These are phyloP conservation scores for Hanleya hanleyi DNA, from an alignment of 2,888 invertebrate genomes.

Conservation along the genomic window DNA sequence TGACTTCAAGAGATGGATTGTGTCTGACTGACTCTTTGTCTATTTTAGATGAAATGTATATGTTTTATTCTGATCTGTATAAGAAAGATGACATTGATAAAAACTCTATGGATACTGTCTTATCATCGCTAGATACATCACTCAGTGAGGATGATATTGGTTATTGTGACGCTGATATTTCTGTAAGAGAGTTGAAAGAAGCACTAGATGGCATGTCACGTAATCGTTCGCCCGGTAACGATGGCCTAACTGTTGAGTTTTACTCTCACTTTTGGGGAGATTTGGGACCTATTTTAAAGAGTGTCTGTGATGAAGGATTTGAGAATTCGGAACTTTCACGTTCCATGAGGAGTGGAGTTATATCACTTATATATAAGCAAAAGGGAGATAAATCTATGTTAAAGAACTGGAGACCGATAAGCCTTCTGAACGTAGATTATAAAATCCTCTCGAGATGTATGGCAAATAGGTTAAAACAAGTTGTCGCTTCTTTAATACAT, in stretches of 20 bases:
- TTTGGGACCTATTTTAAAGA: neutral
- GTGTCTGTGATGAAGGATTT: neutral
- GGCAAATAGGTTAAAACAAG: neutral
- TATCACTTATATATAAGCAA: neutral
- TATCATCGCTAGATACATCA: neutral
- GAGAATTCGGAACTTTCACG: neutral
- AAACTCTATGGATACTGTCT: neutral
- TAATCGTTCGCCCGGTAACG: neutral
- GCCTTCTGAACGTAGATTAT: neutral
- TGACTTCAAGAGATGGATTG: neutral
- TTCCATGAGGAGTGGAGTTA: neutral
- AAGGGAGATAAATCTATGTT: neutral
- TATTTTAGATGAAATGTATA: neutral
- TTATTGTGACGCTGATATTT: neutral
- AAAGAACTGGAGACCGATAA: conserved; percentile 3
- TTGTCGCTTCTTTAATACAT: neutral
- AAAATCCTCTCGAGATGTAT: neutral
- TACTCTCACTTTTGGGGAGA: neutral
- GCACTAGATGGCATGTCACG: neutral
- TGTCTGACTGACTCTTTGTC: neutral
- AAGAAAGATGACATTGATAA: neutral
- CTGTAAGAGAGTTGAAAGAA: neutral
- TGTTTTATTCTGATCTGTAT: neutral
- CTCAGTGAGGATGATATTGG: neutral
- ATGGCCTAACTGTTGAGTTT: neutral